A percentile compares a stretch with the other conserved stretches of the same genome.
These are phyloP conservation scores for Tenthredo scrophulariae DNA, from an alignment of 2,888 invertebrate species.

Conservation along the genomic window DNA sequence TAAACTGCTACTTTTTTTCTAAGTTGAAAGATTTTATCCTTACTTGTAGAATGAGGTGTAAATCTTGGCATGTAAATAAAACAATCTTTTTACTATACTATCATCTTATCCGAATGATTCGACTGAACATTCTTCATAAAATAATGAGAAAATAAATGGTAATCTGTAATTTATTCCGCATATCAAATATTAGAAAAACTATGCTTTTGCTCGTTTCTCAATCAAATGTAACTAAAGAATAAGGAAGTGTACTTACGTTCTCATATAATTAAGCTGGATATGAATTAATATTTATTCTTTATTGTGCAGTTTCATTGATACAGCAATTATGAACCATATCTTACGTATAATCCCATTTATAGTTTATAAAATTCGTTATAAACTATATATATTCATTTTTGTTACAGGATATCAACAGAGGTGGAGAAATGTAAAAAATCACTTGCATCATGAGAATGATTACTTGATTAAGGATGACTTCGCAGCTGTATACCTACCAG, in stretches of 20 bases:
- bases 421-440: constrained; percentile 2
- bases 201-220: neutral
- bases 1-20: neutral
- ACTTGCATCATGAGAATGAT: neutral
- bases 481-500: neutral
- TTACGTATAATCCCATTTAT: neutral
- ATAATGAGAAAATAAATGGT: neutral
- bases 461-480: neutral
- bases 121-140: neutral
- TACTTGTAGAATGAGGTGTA: constrained; percentile 41
- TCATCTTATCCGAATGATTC: neutral
- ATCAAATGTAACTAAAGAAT: neutral
- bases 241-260: neutral
- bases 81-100: constrained; percentile 30
- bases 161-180: neutral
- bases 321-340: neutral
- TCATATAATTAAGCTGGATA: neutral
- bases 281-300: neutral
- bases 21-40: neutral
- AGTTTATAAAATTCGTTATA: constrained; percentile 15
- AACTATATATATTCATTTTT: constrained; percentile 46
- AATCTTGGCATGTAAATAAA: constrained; percentile 40
- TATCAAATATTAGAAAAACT: neutral
- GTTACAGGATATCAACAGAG: constrained; percentile 53
- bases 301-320: neutral